A percentile compares a stretch with the other conserved stretches of the same genome.
Evolutionary conservation across 2,797 vertebrate species (phyloP).

Genomic region (Micromesistius poutassou): DNA sequence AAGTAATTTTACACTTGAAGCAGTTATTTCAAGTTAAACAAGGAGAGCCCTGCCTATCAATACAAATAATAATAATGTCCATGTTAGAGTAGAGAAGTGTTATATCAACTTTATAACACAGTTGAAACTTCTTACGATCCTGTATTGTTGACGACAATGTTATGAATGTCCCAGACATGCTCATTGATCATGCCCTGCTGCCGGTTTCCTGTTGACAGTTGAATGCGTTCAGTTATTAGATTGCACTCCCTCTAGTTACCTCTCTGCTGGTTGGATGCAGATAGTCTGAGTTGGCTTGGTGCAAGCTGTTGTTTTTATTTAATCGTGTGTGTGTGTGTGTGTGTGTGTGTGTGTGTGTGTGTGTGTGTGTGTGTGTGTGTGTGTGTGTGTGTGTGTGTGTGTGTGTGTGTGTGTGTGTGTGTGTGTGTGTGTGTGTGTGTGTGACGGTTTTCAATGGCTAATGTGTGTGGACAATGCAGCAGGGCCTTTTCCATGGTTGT

Average conservation of each 20-base stretch:
- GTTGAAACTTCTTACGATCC: background rate
- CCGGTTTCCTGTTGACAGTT: background rate
- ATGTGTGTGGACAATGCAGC: background rate
- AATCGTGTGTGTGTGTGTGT: background rate
- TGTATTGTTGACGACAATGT: background rate
- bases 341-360: slow-evolving; percentile 1
- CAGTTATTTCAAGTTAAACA: background rate
- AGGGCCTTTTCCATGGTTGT: background rate
- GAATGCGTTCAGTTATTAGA: background rate
- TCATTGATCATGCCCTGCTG: background rate
- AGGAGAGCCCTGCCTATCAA: background rate
- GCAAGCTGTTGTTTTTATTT: background rate
- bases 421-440: background rate
- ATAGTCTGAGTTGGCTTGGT: background rate
- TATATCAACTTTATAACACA: background rate
- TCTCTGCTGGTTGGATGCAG: background rate
- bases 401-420: slow-evolving; percentile 3
- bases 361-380: slow-evolving; percentile 1
- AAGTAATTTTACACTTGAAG: background rate
- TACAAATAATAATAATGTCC: background rate
- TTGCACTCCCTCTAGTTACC: background rate
- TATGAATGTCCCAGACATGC: background rate
- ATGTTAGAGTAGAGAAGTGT: background rate
- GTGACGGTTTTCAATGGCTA: background rate
- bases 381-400: slow-evolving; percentile 1